Evolutionary conservation across 2,797 vertebrate species (phyloP).

Genomic region (Lepidocolaptes lacrymiger): DNA sequence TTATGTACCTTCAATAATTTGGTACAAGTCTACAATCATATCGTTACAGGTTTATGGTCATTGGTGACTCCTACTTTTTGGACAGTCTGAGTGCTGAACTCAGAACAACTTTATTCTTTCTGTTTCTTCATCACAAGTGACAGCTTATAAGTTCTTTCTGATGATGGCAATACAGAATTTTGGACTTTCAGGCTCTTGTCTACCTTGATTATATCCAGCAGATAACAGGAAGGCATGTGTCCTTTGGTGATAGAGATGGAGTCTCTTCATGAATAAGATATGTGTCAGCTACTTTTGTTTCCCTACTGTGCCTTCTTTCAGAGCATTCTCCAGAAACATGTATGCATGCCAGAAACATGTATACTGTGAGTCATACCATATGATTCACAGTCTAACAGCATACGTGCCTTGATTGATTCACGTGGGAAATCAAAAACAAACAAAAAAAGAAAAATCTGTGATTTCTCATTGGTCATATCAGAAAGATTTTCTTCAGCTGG

Average conservation of each 20-base stretch:
- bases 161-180: background rate
- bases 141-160: background rate
- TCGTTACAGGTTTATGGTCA: background rate
- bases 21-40: background rate
- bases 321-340: background rate
- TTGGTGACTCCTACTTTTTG: background rate
- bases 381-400: background rate
- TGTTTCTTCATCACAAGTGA: background rate
- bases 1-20: background rate
- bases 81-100: background rate
- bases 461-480: conserved; percentile 2
- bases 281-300: background rate
- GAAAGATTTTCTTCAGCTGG: conserved; percentile 25
- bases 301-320: background rate
- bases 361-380: background rate
- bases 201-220: background rate
- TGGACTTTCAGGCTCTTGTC: background rate
- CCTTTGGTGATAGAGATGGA: background rate
- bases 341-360: background rate
- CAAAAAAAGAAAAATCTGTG: background rate
- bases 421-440: background rate
- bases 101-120: background rate
- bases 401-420: background rate
- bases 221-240: background rate
- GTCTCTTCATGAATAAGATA: background rate